Conservation (phyloP, 2,888 invertebrate genomes). For the Myopa tessellatipennis region DNA sequence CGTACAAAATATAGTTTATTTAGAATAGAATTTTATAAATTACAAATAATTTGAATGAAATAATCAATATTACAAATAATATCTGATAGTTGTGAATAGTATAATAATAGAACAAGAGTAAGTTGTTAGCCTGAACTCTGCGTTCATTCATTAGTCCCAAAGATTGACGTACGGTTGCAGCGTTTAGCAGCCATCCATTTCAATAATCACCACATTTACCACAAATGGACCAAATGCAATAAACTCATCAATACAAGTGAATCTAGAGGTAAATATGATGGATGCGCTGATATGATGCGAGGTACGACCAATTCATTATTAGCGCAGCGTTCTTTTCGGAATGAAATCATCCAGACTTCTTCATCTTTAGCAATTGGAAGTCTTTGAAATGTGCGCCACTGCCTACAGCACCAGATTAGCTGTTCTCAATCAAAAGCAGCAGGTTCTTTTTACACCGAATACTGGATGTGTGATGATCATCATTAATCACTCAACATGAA, state of each 20-base stretch:
- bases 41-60: too few relatives aligned
- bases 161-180: slow-evolving; percentile 30
- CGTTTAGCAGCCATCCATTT: slow-evolving; percentile 32
- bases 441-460: slow-evolving; percentile 39
- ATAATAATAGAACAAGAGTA: too few relatives aligned
- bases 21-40: too few relatives aligned
- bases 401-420: slow-evolving; percentile 19
- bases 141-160: slow-evolving; percentile 2
- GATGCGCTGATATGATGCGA: slow-evolving; percentile 33
- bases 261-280: slow-evolving; percentile 31
- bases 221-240: slow-evolving; percentile 35
- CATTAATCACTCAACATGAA: slow-evolving; percentile 68
- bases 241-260: slow-evolving; percentile 33
- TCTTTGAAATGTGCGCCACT: slow-evolving; percentile 36
- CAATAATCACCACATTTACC: slow-evolving; percentile 35
- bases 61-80: background rate
- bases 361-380: slow-evolving; percentile 17
- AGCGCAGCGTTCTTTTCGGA: slow-evolving; percentile 24
- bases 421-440: slow-evolving; percentile 29
- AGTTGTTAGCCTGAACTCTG: background rate
- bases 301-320: slow-evolving; percentile 33
- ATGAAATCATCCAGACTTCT: slow-evolving; percentile 25
- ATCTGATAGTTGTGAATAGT: background rate
- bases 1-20: background rate
- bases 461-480: slow-evolving; percentile 52